A percentile compares a stretch with the other conserved stretches of the same genome.
phyloP scores from a whole-genome alignment of 2,888 invertebrate genomes.

The Neoscelio sp. region DNA sequence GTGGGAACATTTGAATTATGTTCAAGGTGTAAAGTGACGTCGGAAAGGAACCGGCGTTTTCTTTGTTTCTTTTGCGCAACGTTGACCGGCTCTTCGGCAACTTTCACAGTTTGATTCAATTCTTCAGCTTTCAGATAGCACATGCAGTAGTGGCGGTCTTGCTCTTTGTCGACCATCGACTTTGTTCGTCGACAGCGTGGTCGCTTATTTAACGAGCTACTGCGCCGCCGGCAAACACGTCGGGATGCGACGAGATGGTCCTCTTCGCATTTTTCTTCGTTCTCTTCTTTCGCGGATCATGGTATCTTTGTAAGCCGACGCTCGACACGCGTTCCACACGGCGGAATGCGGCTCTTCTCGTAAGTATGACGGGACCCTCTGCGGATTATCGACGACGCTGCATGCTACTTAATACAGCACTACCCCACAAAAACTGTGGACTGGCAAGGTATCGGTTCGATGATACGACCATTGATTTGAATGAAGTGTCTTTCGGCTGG shows the following conservation, averaged over 20 bases:
- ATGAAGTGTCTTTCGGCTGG: too few relatives aligned
- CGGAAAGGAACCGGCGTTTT: conserved; percentile 40
- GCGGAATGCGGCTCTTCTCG: conserved; percentile 33
- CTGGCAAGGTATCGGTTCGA: conserved; percentile 9
- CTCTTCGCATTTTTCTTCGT: conserved; percentile 63
- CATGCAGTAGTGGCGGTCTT: conserved; percentile 62
- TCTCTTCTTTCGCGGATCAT: conserved; percentile 65
- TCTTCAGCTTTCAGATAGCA: conserved; percentile 63
- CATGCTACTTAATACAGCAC: not conserved
- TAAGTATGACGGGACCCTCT: conserved; percentile 32
- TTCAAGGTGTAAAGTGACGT: conserved; percentile 57
- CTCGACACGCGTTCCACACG: conserved; percentile 58
- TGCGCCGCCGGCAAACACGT: conserved; percentile 63
- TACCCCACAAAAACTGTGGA: conserved; percentile 13
- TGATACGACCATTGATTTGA: not conserved
- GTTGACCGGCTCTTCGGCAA: conserved; percentile 45
- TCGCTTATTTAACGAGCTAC: conserved; percentile 67
- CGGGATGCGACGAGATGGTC: conserved; percentile 63
- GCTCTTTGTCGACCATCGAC: conserved; percentile 66
- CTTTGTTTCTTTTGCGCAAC: conserved; percentile 52
- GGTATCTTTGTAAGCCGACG: conserved; percentile 67
- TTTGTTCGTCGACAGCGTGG: conserved; percentile 62
- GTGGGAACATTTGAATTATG: conserved; percentile 69
- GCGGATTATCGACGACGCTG: conserved; percentile 19
- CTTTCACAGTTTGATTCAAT: conserved; percentile 52